These are phyloP conservation scores for Morelia viridis DNA, from an alignment of 2,797 vertebrate genomes.

Conservation along the genomic window DNA sequence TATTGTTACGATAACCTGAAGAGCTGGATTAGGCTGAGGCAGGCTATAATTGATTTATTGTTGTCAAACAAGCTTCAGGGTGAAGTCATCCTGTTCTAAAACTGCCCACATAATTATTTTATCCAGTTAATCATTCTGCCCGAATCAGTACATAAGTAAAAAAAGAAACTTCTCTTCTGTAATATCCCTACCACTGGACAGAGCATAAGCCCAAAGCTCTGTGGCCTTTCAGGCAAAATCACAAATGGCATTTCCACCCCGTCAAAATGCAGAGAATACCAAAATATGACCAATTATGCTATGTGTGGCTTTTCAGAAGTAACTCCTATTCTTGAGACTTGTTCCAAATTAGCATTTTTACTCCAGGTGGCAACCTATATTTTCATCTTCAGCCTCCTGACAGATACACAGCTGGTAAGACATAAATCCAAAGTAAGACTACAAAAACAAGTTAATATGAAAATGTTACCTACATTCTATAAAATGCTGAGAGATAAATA, in stretches of 20 bases:
- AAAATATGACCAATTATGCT: not conserved
- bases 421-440: not conserved
- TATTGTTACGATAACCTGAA: not conserved
- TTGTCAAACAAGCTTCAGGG: not conserved
- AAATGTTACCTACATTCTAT: not conserved
- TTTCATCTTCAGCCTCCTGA: not conserved
- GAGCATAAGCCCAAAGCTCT: not conserved
- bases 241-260: not conserved
- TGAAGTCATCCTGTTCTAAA: not conserved
- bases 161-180: not conserved
- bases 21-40: not conserved
- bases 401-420: not conserved
- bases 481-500: not conserved
- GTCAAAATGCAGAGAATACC: not conserved
- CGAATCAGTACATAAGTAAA: not conserved
- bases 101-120: not conserved
- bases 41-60: not conserved
- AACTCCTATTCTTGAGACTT: not conserved
- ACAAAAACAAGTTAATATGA: not conserved
- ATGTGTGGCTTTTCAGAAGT: not conserved
- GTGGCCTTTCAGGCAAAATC: not conserved
- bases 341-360: not conserved
- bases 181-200: not conserved
- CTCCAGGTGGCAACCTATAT: not conserved
- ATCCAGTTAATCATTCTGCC: not conserved